Base-by-base conservation (phyloP, 2,113 vertebrate genomes). In the Ptilonorhynchus violaceus region DNA sequence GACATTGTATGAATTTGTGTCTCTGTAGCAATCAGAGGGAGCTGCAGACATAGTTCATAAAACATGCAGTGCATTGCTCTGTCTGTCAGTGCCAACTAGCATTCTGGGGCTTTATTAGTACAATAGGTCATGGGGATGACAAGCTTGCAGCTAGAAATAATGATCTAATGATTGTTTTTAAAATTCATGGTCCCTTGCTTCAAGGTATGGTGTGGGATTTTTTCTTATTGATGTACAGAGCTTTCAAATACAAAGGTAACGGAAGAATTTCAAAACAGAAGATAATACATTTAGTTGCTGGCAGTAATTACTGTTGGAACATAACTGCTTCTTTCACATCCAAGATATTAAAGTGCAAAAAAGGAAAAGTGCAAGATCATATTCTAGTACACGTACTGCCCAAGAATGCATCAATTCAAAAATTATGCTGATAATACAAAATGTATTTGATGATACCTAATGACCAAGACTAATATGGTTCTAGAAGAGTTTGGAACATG, bases 101-200 rank as follows among this genome's bases (percentile, higher is more conserved):
- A 84, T 90, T 93, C 31, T 15, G 46, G 31, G 60, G 63, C 82
- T 95, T 97, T 94, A 96, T 94, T 97, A 96, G 94, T 82, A 83
- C 78, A 91, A 79, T 50, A 93, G 73, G 72, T 91, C 91, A 85
- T 60, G 94, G 89, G 74, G 59, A 94, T 94, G 92, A 92, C 89
- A 97, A 89, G 49, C 64, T 92, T 88, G 91, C 78, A 93, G 89
- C 74, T 92, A 93, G 83, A 96, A 97, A 96, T 94, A 95, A 91
- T 89, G 84, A 94, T 69, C 53, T 84, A 95, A 60, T 78, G 70
- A 94, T 92, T 86, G 75, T 59, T 94, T 84, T 69, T 50, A 93
- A 94, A 91, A 84, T 75, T 93, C 35, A 20, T 50, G 39, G 84
- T 82, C 56, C 39, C 28, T 75, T 59, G 21, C 35, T 93, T 91